Conservation (phyloP, 1,140 invertebrate genomes). For the Meloidogyne exigua region DNA sequence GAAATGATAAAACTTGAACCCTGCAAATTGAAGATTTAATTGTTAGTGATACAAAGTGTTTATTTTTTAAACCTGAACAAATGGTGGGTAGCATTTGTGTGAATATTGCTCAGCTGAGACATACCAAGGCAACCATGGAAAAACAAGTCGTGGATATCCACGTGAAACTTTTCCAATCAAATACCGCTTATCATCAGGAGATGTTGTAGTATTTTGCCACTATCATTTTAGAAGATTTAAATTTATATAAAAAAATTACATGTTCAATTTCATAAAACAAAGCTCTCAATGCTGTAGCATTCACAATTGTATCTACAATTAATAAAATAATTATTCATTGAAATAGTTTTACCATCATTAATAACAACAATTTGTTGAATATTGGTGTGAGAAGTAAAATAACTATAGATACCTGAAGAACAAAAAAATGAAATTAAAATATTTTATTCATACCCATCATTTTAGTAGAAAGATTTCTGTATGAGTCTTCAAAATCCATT, state of each 20-base stretch:
- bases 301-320: slow-evolving; percentile 59
- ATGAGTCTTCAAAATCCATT: slow-evolving; percentile 61
- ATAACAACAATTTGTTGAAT: slow-evolving; percentile 60
- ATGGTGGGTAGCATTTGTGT: slow-evolving; percentile 60
- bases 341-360: slow-evolving; percentile 43
- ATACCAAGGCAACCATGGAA: slow-evolving; percentile 63
- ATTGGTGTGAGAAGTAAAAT: slow-evolving; percentile 42
- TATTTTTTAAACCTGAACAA: slow-evolving; percentile 53
- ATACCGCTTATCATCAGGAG: slow-evolving; percentile 29
- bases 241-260: neutral
- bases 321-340: neutral
- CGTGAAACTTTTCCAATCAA: slow-evolving; percentile 61
- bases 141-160: slow-evolving; percentile 59
- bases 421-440: neutral
- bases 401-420: slow-evolving; percentile 46
- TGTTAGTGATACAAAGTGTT: neutral
- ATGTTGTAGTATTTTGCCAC: neutral
- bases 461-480: slow-evolving; percentile 60
- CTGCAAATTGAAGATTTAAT: slow-evolving; percentile 37
- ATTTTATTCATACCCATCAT: slow-evolving; percentile 54
- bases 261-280: slow-evolving; percentile 15
- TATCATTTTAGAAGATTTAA: neutral
- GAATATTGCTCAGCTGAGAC: slow-evolving; percentile 55
- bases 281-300: slow-evolving; percentile 54
- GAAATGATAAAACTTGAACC: slow-evolving; percentile 58